Percentiles rank a stretch among this genome's conserved stretches.
Conservation (phyloP, 2,888 invertebrate species). For the Protodeltote pygarga region DNA sequence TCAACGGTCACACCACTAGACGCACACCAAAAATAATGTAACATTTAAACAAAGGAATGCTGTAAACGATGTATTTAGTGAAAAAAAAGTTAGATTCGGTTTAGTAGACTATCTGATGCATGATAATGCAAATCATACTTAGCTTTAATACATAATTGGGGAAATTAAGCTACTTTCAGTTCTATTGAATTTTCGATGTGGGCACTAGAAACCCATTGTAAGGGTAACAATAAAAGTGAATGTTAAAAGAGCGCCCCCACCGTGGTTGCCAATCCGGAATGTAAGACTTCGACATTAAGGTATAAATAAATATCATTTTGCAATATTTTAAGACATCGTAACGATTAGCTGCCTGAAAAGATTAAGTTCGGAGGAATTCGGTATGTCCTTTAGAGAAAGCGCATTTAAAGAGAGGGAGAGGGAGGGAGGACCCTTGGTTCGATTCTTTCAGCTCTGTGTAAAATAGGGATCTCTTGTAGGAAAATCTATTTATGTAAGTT, state of each 20-base stretch:
- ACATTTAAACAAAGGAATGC: too few species aligned
- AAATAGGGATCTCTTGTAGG: background rate
- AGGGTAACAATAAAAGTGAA: conserved; percentile 6
- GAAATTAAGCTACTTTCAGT: conserved; percentile 7
- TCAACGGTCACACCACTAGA: too few species aligned
- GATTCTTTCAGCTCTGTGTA: background rate
- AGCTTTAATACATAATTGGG: conserved; percentile 1
- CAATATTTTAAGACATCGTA: conserved; percentile 19
- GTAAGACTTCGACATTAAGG: background rate
- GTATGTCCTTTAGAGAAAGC: background rate
- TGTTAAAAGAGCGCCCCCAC: background rate
- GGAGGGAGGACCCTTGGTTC: conserved; percentile 8
- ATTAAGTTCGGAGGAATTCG: conserved; percentile 27
- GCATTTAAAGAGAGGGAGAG: conserved; percentile 3
- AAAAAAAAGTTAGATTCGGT: too few species aligned
- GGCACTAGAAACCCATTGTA: conserved; percentile 1
- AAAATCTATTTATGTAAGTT: conserved; percentile 14
- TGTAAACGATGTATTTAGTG: too few species aligned
- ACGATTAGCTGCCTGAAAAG: conserved; percentile 25
- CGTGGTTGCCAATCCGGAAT: too few species aligned
- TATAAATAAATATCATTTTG: conserved; percentile 1
- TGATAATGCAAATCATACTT: too few species aligned
- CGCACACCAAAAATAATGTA: too few species aligned
- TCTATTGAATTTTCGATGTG: conserved; percentile 2
- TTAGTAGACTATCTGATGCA: too few species aligned